Evolutionary conservation across 2,888 invertebrate species (phyloP), one percentile per base, ranked within the genome.

Genomic region (Eilema caniola): DNA sequence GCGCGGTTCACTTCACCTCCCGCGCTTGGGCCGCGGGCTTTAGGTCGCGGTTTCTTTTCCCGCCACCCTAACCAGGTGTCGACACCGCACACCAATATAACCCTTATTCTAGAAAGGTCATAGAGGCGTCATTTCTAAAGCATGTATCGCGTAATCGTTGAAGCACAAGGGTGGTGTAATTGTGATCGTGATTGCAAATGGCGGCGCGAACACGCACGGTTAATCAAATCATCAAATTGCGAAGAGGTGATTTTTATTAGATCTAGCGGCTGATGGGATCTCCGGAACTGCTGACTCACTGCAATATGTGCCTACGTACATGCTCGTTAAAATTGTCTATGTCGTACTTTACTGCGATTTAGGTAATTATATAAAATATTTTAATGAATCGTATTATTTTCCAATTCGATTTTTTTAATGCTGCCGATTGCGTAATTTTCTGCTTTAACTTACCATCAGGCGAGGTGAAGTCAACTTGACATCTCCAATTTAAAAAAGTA

Each of bases 141-240:
- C 53, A 57, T 60, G 20, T 28, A 20, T 25, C 33, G 31, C 41
- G 70, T 69, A 69, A 65, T 74, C 67, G 67, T 67, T 63, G 57
- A 66, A 78, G 75, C 65, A 76, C 63, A 88, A 87, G 87, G 88
- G 87, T 87, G 88, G 85, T 79, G 85, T 89, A 85, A 91, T 89
- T 88, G 88, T 90, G 88, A 92, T 90, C 90, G 87, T 89, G 87
- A 92, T 94, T 94, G 92, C 94, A 94, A 94, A 93, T 94, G 94
- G 94, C 93, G 93, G 75, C 87, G 88, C 85, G 85, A 60, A 89
- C 83, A 85, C 89, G 89, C 84, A 89, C 87, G 85, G 92, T 81
- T 92, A 92, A 92, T 92, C 91, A 86, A 90, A 92, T 92, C 84
- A 83, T 68, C 80, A 86, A 88, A 88, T 88, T 86, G 85, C 81